These are phyloP conservation scores for Miichthys miiuy DNA, from an alignment of 2,797 vertebrate species.

Conservation along the genomic window DNA sequence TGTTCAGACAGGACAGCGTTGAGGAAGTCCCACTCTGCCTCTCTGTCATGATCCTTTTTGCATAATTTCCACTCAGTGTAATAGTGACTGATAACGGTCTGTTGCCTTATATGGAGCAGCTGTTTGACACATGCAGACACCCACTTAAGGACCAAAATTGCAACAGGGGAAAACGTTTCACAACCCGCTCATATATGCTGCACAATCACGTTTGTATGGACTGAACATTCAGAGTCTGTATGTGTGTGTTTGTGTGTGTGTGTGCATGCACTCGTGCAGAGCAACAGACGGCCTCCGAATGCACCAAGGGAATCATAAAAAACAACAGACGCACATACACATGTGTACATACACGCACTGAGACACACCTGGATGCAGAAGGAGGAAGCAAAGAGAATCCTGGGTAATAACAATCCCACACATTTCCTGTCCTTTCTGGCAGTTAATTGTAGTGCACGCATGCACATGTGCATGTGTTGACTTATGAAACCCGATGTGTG, in stretches of 20 bases:
- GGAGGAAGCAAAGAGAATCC: slow-evolving; percentile 66
- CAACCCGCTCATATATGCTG: neutral
- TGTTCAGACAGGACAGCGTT: slow-evolving; percentile 22
- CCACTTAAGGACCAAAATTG: neutral
- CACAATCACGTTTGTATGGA: neutral
- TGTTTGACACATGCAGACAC: slow-evolving; percentile 17
- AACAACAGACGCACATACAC: slow-evolving; percentile 23
- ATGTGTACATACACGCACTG: neutral
- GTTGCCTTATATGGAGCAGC: slow-evolving; percentile 71
- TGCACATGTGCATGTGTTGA: slow-evolving; percentile 10
- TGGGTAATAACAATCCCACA: slow-evolving; percentile 68
- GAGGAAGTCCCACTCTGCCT: slow-evolving; percentile 65
- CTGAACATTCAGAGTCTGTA: neutral
- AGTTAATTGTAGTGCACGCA: slow-evolving; percentile 32
- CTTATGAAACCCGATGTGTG: slow-evolving; percentile 11
- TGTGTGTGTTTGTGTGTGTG: neutral
- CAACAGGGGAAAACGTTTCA: slow-evolving; percentile 21
- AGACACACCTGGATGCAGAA: slow-evolving; percentile 59
- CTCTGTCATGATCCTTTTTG: slow-evolving; percentile 59
- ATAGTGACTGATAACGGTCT: slow-evolving; percentile 49
- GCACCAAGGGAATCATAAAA: slow-evolving; percentile 3
- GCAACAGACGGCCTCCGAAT: slow-evolving; percentile 20
- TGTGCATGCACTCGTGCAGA: neutral
- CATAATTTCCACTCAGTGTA: slow-evolving; percentile 75
- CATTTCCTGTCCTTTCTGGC: slow-evolving; percentile 74